Evolutionary conservation across 2,888 invertebrate genomes (phyloP).

Genomic region (Netelia inedita): DNA sequence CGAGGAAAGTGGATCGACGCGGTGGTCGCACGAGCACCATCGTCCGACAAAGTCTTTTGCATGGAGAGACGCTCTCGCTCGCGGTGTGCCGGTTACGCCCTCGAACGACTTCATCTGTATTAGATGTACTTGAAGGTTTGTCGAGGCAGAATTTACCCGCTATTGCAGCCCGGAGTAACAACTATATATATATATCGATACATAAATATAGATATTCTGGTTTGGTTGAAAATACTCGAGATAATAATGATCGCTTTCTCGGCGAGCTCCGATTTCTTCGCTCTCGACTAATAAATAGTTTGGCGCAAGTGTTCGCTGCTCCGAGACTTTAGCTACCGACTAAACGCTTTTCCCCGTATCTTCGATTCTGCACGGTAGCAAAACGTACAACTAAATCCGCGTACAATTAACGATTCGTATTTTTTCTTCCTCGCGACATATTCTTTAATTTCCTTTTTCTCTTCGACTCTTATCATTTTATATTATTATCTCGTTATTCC

Average conservation of each 20-base stretch:
- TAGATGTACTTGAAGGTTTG: not conserved
- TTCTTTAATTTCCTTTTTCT: not conserved
- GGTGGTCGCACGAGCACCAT: conserved; percentile 40
- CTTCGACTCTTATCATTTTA: not conserved
- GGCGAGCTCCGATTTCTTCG: conserved; percentile 38
- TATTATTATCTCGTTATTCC: not conserved
- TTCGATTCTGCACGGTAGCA: not conserved
- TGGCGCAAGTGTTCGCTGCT: conserved; percentile 32
- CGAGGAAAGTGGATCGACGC: conserved; percentile 41
- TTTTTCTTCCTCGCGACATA: not conserved
- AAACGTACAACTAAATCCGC: conserved; percentile 6
- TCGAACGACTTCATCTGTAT: conserved; percentile 62
- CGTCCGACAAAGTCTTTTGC: conserved; percentile 59
- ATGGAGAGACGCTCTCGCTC: conserved; percentile 39
- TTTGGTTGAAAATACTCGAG: not conserved
- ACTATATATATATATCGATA: not conserved
- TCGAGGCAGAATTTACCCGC: conserved; percentile 15
- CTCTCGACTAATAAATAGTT: conserved; percentile 56
- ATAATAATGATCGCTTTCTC: conserved; percentile 37
- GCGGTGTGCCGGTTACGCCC: conserved; percentile 58
- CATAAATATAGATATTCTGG: conserved; percentile 16
- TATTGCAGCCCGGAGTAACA: conserved; percentile 3
- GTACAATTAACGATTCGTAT: too few relatives aligned
- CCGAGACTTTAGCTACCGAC: conserved; percentile 44
- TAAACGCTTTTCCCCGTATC: conserved; percentile 33